Percentiles rank a stretch among this genome's conserved stretches.
phyloP scores from a whole-genome alignment of 2,113 vertebrate species.

The Silurus glanis region DNA sequence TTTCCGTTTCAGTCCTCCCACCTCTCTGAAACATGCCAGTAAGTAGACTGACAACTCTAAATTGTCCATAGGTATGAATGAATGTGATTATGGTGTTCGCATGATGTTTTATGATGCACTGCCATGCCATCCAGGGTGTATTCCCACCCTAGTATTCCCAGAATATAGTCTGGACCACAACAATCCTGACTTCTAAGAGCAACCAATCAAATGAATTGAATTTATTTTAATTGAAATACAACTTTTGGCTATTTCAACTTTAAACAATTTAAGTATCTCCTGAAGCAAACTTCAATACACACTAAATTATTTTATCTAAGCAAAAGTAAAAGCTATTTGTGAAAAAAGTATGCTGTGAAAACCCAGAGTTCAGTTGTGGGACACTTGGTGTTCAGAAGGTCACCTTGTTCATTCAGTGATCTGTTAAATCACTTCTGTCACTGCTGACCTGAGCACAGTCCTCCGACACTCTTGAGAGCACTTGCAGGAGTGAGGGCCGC shows the following conservation, averaged over 20 bases:
- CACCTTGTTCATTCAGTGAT: slow-evolving; percentile 42
- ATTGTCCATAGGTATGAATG: not conserved
- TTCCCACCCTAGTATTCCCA: not conserved
- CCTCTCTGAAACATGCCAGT: not conserved
- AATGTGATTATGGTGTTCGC: not conserved
- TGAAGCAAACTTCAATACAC: not conserved
- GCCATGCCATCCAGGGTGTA: not conserved
- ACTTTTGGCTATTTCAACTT: not conserved
- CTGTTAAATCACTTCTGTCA: slow-evolving; percentile 50
- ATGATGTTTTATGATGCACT: not conserved
- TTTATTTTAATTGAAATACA: not conserved
- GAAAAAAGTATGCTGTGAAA: slow-evolving; percentile 11
- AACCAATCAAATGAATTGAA: not conserved
- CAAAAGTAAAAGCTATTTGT: not conserved
- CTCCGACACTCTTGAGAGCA: slow-evolving; percentile 32
- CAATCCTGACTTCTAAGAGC: not conserved
- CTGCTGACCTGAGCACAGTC: slow-evolving; percentile 26
- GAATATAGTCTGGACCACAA: not conserved
- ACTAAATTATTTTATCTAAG: not conserved
- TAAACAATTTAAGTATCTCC: not conserved
- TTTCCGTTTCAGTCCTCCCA: not conserved
- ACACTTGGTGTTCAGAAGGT: slow-evolving; percentile 32
- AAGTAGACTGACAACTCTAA: not conserved
- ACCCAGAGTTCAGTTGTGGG: slow-evolving; percentile 27
- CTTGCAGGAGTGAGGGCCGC: slow-evolving; percentile 29